Evolutionary conservation across 2,797 vertebrate species (phyloP).

Genomic region (Enteromius argenteus): DNA sequence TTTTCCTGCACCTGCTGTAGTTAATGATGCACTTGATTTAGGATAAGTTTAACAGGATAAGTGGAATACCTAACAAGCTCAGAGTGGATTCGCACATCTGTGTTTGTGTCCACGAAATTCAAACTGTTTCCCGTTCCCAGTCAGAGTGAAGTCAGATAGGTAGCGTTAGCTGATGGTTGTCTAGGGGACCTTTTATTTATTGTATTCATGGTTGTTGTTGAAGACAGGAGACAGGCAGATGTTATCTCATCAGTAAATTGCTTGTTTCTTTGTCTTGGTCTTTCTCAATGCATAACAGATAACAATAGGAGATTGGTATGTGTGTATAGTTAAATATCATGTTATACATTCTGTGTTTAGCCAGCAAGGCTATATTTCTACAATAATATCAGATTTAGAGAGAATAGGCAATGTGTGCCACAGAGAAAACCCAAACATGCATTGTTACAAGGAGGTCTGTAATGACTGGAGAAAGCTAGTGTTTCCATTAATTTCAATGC

Average conservation of each 20-base stretch:
- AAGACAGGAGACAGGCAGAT: background rate
- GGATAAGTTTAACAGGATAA: slow-evolving; percentile 39
- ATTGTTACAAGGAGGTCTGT: background rate
- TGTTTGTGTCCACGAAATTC: background rate
- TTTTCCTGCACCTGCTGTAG: background rate
- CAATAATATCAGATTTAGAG: background rate
- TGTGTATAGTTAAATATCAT: slow-evolving; percentile 1
- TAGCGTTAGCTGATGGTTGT: background rate
- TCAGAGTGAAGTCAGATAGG: background rate
- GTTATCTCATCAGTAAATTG: background rate
- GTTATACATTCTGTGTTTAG: slow-evolving; percentile 27
- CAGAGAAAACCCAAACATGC: background rate
- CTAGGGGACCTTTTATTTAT: slow-evolving; percentile 31
- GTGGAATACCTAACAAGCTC: slow-evolving; percentile 22
- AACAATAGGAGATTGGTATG: background rate
- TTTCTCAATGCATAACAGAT: slow-evolving; percentile 3
- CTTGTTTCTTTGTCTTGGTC: slow-evolving; percentile 1
- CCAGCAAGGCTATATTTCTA: background rate
- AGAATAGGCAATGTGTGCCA: background rate
- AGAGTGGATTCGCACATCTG: background rate
- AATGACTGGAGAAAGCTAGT: background rate
- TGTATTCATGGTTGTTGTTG: slow-evolving; percentile 7
- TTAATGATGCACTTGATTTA: slow-evolving; percentile 17
- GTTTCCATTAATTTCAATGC: background rate
- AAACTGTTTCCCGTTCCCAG: background rate